A percentile compares a stretch with the other conserved stretches of the same genome.
These are phyloP conservation scores for Poecile montanus DNA, from an alignment of 2,797 vertebrate species.

Conservation along the genomic window DNA sequence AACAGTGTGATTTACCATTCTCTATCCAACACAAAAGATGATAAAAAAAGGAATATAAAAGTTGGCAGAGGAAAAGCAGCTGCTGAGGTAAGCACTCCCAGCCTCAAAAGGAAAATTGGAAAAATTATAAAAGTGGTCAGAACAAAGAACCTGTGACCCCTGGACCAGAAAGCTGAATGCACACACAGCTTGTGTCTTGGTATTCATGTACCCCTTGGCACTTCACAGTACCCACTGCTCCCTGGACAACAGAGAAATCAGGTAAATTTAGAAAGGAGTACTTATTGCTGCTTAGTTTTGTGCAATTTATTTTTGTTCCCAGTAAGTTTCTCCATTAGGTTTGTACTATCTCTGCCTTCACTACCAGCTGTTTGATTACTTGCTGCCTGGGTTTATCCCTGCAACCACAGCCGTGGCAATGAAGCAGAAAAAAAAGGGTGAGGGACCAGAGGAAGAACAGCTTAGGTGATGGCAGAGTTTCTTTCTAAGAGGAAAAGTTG, in stretches of 20 bases:
- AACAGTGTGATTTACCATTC: neutral
- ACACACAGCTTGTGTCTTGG: fast-evolving
- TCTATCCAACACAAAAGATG: neutral
- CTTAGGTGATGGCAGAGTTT: neutral
- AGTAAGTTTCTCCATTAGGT: neutral
- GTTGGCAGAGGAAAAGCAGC: neutral
- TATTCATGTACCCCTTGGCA: neutral
- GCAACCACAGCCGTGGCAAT: neutral
- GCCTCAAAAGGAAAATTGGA: neutral
- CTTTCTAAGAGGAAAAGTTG: neutral
- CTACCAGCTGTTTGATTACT: neutral
- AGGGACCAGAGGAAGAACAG: neutral
- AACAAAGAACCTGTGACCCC: neutral
- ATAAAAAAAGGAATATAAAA: neutral
- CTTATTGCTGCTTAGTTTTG: neutral
- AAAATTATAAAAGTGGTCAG: neutral
- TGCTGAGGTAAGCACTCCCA: neutral
- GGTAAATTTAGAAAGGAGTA: neutral
- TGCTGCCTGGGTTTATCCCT: neutral
- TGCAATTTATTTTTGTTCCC: neutral
- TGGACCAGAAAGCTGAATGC: neutral
- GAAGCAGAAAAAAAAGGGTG: neutral
- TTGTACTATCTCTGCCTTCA: neutral
- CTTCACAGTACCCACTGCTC: neutral
- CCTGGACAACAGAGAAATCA: neutral